phyloP scores from a whole-genome alignment of 2,888 invertebrate genomes.

The Drosophila monieri region DNA sequence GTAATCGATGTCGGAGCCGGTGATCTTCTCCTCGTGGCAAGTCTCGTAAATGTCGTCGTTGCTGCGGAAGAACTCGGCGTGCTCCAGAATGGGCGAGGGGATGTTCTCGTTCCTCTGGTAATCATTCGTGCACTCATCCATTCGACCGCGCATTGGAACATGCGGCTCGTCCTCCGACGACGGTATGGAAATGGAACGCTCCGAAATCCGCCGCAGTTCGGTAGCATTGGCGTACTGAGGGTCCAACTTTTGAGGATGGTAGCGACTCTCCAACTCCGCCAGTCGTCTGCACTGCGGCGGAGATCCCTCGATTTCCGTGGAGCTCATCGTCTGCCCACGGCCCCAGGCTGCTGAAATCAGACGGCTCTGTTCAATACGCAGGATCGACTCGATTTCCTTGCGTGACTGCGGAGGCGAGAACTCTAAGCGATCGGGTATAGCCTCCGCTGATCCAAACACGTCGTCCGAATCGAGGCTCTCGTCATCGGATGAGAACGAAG shows the following conservation, averaged over 20 bases:
- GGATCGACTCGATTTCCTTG: conserved; percentile 90
- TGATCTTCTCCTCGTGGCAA: conserved; percentile 84
- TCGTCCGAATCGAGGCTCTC: conserved; percentile 91
- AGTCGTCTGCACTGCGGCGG: conserved; percentile 89
- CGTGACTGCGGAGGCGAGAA: conserved; percentile 91
- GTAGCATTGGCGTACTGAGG: conserved; percentile 87
- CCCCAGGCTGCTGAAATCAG: conserved; percentile 88
- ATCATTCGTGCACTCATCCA: conserved; percentile 86
- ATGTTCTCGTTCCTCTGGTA: conserved; percentile 87
- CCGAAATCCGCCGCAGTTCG: conserved; percentile 89
- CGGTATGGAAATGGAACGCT: conserved; percentile 90
- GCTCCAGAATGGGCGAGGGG: conserved; percentile 87
- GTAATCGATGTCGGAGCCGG: conserved; percentile 86
- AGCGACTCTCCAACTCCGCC: conserved; percentile 87
- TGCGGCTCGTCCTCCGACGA: conserved; percentile 90
- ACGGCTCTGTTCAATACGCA: conserved; percentile 89
- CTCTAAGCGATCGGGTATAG: conserved; percentile 89
- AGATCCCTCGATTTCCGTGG: conserved; percentile 91
- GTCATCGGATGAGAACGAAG: conserved; percentile 90
- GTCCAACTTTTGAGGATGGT: conserved; percentile 88
- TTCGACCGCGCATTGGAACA: conserved; percentile 85
- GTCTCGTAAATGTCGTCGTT: conserved; percentile 85
- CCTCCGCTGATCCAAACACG: conserved; percentile 90
- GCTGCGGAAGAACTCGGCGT: conserved; percentile 86
- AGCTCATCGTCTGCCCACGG: conserved; percentile 90